Evolutionary conservation across 2,888 invertebrate genomes (phyloP).

Genomic region (Ceriagrion tenellum): DNA sequence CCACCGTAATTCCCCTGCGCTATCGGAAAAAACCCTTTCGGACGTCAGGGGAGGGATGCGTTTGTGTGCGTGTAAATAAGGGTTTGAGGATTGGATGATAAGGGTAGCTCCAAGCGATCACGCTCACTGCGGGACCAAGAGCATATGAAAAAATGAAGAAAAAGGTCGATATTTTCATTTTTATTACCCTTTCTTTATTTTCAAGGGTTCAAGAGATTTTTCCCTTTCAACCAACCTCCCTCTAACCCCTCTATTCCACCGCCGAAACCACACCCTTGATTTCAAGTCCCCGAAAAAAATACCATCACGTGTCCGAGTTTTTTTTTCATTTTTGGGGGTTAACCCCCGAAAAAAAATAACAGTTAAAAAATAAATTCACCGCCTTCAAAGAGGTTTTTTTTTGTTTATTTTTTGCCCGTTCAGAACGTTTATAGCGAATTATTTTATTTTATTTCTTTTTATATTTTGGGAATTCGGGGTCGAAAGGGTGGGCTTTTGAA

Average conservation of each 20-base stretch:
- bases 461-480: background rate
- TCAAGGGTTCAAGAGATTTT: background rate
- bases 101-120: constrained; percentile 7
- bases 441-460: background rate
- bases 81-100: background rate
- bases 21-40: background rate
- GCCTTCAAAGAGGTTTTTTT: background rate
- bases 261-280: background rate
- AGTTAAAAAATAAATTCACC: background rate
- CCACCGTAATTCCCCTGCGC: background rate
- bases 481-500: background rate
- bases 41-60: background rate
- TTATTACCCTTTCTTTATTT: background rate
- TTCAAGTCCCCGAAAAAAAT: background rate
- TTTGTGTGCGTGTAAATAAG: background rate
- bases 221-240: background rate
- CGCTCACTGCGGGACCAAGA: background rate
- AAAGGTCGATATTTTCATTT: background rate
- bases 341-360: background rate
- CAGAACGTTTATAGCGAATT: background rate
- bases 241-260: background rate
- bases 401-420: background rate
- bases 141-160: background rate
- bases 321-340: background rate
- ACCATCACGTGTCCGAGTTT: background rate